Conservation (phyloP, 2,888 invertebrate species). For the Melinaea marsaeus region DNA sequence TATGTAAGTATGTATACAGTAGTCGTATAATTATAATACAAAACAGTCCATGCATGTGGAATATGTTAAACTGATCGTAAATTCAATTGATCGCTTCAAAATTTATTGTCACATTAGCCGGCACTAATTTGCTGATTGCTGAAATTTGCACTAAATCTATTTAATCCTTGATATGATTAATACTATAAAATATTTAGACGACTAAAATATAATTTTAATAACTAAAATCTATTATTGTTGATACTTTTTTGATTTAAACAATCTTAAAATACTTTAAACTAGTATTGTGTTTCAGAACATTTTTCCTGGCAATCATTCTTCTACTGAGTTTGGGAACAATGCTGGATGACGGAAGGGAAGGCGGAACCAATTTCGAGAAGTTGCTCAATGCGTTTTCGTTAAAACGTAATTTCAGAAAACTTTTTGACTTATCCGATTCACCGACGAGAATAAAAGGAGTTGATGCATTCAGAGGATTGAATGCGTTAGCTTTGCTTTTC, state of each 20-base stretch:
- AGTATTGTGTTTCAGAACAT: conserved; percentile 57
- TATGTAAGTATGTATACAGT: conserved; percentile 54
- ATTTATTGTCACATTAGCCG: conserved; percentile 2
- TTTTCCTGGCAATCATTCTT: conserved; percentile 62
- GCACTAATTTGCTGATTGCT: not conserved
- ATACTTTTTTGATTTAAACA: not conserved
- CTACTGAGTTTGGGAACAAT: conserved; percentile 64
- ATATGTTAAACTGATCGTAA: conserved; percentile 1
- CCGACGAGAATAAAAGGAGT: conserved; percentile 67
- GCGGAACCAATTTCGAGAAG: conserved; percentile 67
- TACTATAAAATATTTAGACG: not conserved
- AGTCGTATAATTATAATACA: not conserved
- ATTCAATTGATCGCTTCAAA: conserved; percentile 1
- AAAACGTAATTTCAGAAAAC: conserved; percentile 64
- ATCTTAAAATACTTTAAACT: conserved; percentile 9
- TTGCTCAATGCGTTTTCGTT: conserved; percentile 73
- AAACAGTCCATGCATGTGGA: not conserved
- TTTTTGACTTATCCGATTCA: conserved; percentile 63
- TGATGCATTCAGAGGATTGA: conserved; percentile 75
- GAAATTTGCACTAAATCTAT: conserved; percentile 5
- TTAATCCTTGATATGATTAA: not conserved
- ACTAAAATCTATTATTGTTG: not conserved
- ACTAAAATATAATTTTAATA: too few species aligned
- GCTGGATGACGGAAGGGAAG: conserved; percentile 66
- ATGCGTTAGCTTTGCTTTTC: conserved; percentile 73